Conservation (phyloP, 2,888 invertebrate species). For the Invenusta paracnida region DNA sequence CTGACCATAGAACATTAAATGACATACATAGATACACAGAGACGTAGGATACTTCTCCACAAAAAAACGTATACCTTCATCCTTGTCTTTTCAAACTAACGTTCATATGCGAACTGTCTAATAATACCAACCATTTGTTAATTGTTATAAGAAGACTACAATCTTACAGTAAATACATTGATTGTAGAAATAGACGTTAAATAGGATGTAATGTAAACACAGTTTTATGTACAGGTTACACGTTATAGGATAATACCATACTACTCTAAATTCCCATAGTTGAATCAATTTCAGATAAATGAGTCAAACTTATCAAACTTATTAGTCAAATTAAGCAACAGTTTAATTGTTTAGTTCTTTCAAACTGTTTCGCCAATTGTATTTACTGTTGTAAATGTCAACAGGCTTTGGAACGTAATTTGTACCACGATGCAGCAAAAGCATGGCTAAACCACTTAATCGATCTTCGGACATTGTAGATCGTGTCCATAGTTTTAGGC, state of each 20-base stretch:
- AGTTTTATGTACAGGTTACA: neutral
- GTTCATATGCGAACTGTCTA: neutral
- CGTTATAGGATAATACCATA: neutral
- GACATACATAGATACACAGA: neutral
- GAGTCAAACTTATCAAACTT: neutral
- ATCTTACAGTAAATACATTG: neutral
- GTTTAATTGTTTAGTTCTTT: conserved; percentile 15
- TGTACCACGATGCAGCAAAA: conserved; percentile 21
- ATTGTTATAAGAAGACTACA: neutral
- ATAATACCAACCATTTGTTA: neutral
- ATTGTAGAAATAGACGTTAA: neutral
- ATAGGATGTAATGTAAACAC: neutral
- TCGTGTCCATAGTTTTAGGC: conserved; percentile 22
- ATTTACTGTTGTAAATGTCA: conserved; percentile 12
- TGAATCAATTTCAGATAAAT: neutral
- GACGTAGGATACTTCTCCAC: neutral
- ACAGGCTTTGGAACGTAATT: conserved; percentile 7
- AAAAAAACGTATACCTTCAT: neutral
- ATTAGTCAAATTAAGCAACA: neutral
- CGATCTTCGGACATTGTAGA: conserved; percentile 18
- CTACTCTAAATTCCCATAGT: neutral
- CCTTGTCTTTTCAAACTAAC: neutral
- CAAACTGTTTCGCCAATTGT: neutral
- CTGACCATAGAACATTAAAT: neutral
- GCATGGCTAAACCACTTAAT: conserved; percentile 20